Evolutionary conservation across 2,888 invertebrate genomes (phyloP).

Genomic region (Xanthorhoe spadicearia): DNA sequence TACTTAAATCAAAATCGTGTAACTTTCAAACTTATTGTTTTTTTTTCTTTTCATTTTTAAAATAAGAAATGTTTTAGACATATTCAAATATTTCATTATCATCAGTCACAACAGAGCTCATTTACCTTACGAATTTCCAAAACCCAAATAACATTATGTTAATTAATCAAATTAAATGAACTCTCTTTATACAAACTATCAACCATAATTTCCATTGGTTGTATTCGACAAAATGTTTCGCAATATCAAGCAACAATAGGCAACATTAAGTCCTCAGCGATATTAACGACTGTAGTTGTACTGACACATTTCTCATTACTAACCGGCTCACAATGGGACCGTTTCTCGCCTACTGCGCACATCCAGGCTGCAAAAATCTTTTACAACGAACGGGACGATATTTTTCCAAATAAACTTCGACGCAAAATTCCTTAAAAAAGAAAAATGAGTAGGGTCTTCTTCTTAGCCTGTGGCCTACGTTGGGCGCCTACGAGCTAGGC

Average conservation of each 20-base stretch:
- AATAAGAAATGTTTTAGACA: too few relatives aligned
- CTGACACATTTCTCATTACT: slow-evolving; percentile 67
- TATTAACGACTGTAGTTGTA: slow-evolving; percentile 52
- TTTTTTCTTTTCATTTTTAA: neutral
- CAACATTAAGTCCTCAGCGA: slow-evolving; percentile 67
- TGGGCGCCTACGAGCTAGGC: too few relatives aligned
- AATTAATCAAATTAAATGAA: neutral
- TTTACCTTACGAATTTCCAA: neutral
- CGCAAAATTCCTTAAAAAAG: too few relatives aligned
- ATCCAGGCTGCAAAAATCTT: slow-evolving; percentile 23
- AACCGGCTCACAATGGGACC: slow-evolving; percentile 57
- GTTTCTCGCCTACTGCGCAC: slow-evolving; percentile 45
- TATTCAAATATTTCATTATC: too few relatives aligned
- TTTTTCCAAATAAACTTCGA: too few relatives aligned
- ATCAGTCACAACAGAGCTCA: too few relatives aligned
- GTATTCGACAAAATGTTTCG: neutral
- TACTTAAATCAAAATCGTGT: slow-evolving; percentile 31
- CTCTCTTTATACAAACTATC: neutral
- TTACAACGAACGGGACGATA: slow-evolving; percentile 7
- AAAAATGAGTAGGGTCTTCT: too few relatives aligned
- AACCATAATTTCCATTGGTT: neutral
- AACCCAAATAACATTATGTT: neutral
- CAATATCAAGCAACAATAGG: slow-evolving; percentile 27
- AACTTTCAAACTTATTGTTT: neutral
- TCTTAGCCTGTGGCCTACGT: too few relatives aligned